A percentile compares a stretch with the other conserved stretches of the same genome.
Conservation (phyloP, 1,140 invertebrate species). For the Xylocopa sonorina region DNA sequence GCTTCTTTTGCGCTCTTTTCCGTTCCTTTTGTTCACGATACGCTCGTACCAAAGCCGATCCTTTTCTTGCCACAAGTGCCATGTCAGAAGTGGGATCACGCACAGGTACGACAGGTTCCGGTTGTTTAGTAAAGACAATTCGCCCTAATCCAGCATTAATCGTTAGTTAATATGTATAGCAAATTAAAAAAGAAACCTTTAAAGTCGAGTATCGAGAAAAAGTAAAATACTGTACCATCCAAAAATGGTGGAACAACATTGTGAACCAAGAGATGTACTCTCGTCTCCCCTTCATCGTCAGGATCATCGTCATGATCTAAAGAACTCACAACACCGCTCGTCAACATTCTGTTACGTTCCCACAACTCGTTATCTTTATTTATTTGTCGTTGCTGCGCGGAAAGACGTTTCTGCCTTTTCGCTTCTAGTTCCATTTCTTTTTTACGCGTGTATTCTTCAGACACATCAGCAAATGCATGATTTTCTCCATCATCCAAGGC, state of each 20-base stretch:
- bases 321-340: conserved; percentile 96
- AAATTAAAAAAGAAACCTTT: too few species aligned
- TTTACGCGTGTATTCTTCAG: conserved; percentile 94
- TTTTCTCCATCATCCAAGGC: conserved; percentile 95
- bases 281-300: conserved; percentile 94
- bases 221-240: conserved; percentile 86
- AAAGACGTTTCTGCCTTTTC: conserved; percentile 94
- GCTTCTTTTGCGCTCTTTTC: conserved; percentile 97
- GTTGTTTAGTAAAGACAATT: conserved; percentile 99
- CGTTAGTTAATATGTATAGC: neutral
- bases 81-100: conserved; percentile 99
- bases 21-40: conserved; percentile 98
- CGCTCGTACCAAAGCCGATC: conserved; percentile 93
- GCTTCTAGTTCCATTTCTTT: conserved; percentile 96
- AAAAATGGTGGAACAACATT: conserved; percentile 99
- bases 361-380: conserved; percentile 99
- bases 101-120: conserved; percentile 87
- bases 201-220: neutral
- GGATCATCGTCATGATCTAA: conserved; percentile 96
- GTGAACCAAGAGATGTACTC: conserved; percentile 98
- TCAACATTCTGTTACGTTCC: conserved; percentile 99
- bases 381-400: conserved; percentile 96
- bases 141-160: conserved; percentile 78
- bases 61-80: conserved; percentile 98
- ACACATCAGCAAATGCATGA: conserved; percentile 95